Percentiles rank a stretch among this genome's conserved stretches.
These are phyloP conservation scores for Psococerastis gibbosa DNA, from an alignment of 2,888 invertebrate species.

Conservation along the genomic window DNA sequence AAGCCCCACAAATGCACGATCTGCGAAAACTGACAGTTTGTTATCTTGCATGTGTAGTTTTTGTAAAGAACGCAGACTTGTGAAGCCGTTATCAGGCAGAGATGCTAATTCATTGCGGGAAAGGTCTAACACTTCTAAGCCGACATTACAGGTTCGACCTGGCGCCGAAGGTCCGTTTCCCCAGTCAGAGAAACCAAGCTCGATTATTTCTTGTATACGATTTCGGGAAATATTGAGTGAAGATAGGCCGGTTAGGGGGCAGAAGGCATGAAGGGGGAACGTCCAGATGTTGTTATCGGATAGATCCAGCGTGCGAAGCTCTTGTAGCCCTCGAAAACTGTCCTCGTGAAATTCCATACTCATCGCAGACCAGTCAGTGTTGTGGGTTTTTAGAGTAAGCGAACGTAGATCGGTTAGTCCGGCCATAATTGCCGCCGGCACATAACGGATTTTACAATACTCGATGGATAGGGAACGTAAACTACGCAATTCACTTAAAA, in stretches of 20 bases:
- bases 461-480: slow-evolving; percentile 50
- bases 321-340: slow-evolving; percentile 46
- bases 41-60: slow-evolving; percentile 57
- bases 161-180: slow-evolving; percentile 44
- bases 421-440: slow-evolving; percentile 48
- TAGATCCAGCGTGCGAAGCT: slow-evolving; percentile 46
- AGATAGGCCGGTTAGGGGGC: slow-evolving; percentile 46
- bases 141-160: slow-evolving; percentile 47
- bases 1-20: slow-evolving; percentile 53
- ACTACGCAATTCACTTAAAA: slow-evolving; percentile 40
- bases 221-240: slow-evolving; percentile 56
- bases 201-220: slow-evolving; percentile 56
- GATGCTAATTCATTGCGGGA: slow-evolving; percentile 52
- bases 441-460: slow-evolving; percentile 55
- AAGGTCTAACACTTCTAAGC: slow-evolving; percentile 49
- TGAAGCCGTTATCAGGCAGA: slow-evolving; percentile 49
- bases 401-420: slow-evolving; percentile 44
- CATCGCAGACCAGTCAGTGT: slow-evolving; percentile 63
- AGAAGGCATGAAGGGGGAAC: slow-evolving; percentile 50
- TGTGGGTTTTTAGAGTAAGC: slow-evolving; percentile 51
- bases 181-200: slow-evolving; percentile 55
- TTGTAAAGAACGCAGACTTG: slow-evolving; percentile 46
- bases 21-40: slow-evolving; percentile 49
- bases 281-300: slow-evolving; percentile 62
- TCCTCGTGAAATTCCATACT: slow-evolving; percentile 54